phyloP scores from a whole-genome alignment of 2,888 invertebrate genomes.

The Pelosia muscerda region DNA sequence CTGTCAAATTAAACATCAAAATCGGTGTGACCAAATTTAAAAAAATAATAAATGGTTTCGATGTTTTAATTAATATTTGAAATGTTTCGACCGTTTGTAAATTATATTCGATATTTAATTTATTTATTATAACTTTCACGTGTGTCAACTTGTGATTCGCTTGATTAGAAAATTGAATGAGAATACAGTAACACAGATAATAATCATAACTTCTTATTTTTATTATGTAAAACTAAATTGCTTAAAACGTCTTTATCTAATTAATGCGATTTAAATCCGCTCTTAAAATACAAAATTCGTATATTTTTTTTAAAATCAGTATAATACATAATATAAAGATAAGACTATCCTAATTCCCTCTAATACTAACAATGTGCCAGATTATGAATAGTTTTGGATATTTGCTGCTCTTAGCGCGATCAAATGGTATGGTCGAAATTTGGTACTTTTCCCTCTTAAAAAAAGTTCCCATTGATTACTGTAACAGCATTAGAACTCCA shows the following conservation, averaged over 20 bases:
- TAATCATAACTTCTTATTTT: not conserved
- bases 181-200: not conserved
- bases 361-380: no score
- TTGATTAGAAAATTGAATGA: constrained; percentile 7
- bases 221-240: not conserved
- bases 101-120: not conserved
- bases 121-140: constrained; percentile 14
- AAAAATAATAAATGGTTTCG: not conserved
- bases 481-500: no score
- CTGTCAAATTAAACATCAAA: not conserved
- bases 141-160: constrained; percentile 6
- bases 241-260: no score
- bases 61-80: not conserved
- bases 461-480: no score
- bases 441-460: no score
- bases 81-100: not conserved
- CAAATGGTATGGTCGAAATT: no score
- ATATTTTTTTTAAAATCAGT: not conserved
- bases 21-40: not conserved
- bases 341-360: not conserved
- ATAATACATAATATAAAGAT: not conserved
- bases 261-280: no score
- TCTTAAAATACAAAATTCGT: no score
- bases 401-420: no score
- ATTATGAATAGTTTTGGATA: no score